Conservation (phyloP, 1,140 invertebrate species). For the Octopus sinensis region DNA sequence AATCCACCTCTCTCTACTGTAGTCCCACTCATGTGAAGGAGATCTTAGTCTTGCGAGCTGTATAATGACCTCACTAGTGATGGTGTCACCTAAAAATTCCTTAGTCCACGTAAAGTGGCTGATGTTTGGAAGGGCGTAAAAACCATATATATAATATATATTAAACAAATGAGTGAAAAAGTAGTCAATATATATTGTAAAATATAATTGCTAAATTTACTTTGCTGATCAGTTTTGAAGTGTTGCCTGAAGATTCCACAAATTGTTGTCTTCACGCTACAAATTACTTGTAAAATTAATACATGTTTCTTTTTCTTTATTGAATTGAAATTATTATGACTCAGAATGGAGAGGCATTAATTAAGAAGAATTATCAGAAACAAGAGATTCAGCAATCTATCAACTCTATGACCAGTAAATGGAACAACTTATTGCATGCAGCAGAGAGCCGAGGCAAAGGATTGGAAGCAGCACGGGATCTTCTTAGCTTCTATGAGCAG, state of each 20-base stretch:
- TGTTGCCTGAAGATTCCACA: background rate
- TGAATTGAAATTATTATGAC: conserved; percentile 15
- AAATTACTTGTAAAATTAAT: background rate
- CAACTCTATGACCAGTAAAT: conserved; percentile 70
- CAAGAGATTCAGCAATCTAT: conserved; percentile 73
- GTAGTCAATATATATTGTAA: conserved; percentile 51
- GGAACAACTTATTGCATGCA: conserved; percentile 77
- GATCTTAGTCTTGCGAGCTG: too few species aligned
- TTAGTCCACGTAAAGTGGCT: too few species aligned
- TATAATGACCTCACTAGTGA: too few species aligned
- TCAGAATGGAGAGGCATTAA: conserved; percentile 57
- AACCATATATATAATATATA: too few species aligned
- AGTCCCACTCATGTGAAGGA: too few species aligned
- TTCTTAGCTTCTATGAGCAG: conserved; percentile 94
- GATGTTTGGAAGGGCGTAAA: too few species aligned
- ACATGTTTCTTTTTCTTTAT: conserved; percentile 9
- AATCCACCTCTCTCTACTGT: too few species aligned
- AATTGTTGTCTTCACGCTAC: background rate
- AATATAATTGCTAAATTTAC: conserved; percentile 67
- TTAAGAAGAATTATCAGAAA: conserved; percentile 60
- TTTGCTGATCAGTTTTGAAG: background rate
- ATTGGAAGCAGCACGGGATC: conserved; percentile 94
- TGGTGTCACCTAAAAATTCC: too few species aligned
- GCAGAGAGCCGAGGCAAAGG: conserved; percentile 78
- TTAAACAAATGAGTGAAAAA: too few species aligned